Conservation (phyloP, 2,888 invertebrate genomes). For the Melanostoma mellinum region DNA sequence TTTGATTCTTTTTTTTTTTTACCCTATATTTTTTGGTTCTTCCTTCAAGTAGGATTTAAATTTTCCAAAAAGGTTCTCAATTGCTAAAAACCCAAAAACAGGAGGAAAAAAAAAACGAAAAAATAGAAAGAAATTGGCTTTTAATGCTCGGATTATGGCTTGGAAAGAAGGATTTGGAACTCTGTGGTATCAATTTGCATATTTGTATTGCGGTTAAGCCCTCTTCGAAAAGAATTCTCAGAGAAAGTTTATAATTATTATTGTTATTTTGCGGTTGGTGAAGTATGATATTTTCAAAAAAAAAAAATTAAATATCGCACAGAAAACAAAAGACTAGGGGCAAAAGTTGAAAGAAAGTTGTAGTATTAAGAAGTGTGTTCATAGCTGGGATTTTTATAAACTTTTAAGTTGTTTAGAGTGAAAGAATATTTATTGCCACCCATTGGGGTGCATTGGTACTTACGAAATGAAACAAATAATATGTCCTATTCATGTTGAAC, state of each 20-base stretch:
- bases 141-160: constrained; percentile 64
- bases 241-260: constrained; percentile 64
- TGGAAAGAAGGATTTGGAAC: constrained; percentile 51
- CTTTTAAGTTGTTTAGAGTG: too few relatives aligned
- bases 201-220: constrained; percentile 67
- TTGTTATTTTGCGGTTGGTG: constrained; percentile 48
- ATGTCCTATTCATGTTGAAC: constrained; percentile 26
- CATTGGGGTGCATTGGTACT: constrained; percentile 16
- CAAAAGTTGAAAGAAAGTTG: too few relatives aligned
- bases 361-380: neutral
- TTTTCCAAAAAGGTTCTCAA: constrained; percentile 41
- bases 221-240: constrained; percentile 51
- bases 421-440: too few relatives aligned
- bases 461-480: constrained; percentile 23
- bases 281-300: neutral
- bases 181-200: constrained; percentile 69
- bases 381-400: constrained; percentile 15
- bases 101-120: constrained; percentile 5
- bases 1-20: constrained; percentile 10
- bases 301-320: too few relatives aligned
- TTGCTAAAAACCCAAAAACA: neutral
- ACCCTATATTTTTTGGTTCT: constrained; percentile 12
- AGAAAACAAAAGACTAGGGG: too few relatives aligned
- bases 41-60: constrained; percentile 49
- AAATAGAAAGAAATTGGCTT: constrained; percentile 69